Base-by-base conservation (phyloP, 1,140 invertebrate species). In the Heliconius hermathena region DNA sequence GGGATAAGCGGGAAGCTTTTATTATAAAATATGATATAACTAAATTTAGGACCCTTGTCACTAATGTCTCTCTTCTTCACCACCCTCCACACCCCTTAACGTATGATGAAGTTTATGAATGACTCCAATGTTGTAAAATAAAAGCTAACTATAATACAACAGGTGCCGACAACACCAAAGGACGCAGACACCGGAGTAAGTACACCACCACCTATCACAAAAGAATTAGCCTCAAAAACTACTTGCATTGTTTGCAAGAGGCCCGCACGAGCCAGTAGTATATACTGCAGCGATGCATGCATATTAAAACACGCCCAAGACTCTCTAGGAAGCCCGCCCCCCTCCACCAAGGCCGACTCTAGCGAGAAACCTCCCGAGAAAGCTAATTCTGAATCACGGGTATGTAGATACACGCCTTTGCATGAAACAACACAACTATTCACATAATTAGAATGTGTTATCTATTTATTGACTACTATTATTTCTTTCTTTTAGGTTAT, bases 271-370 rank as follows among this genome's bases (percentile, higher is more conserved):
- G 90, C 95, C 81, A 96, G 96, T 84, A 96, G 97, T 74, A 97
- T 98, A 93, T 99, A 98, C 92, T 99, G 98, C 88, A 97, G 97
- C 83, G 97, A 98, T 86, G 95, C 96, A 16, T 99, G 98, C 88
- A 98, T 99, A 85, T 94, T 97, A 60, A 97, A 97, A 81, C 98
- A 99, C 94, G 97, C 98, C 1, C 96, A 97, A 84, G 96, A 97
- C 79, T 97, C 97, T 1, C 89, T 97, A 9, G 94, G 93, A 13
- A 95, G 90, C 81, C 95, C 95, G 46, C 91, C 92, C 80, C 82
- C 91, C 38, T 81, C 87, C 29, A 80, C 73, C 16, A 94, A 93
- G 86, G 49, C 76, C 74, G 87, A 92, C 26, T 41, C 84, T 79
- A 52, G 83, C 29, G 86, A 85, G 72, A 91, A 93, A 81, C 18